These are phyloP conservation scores for Drosophila aldrichi DNA, from an alignment of 2,888 invertebrate genomes.

Conservation along the genomic window DNA sequence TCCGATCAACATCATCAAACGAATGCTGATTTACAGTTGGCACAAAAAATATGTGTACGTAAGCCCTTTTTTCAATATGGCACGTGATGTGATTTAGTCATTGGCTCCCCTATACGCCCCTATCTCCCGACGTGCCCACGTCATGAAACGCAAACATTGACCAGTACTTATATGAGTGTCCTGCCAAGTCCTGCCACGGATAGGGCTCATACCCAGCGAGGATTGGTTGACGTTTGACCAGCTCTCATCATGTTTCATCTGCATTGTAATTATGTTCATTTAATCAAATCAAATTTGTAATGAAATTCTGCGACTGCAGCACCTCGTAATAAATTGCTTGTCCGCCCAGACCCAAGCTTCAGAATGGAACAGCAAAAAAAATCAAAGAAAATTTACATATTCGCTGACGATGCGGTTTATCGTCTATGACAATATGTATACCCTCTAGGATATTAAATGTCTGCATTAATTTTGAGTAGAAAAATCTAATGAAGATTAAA, in stretches of 20 bases:
- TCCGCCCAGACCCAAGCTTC: conserved; percentile 18
- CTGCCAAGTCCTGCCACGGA: conserved; percentile 1
- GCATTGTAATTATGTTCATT: conserved; percentile 75
- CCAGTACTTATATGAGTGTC: conserved; percentile 15
- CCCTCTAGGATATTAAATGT: neutral
- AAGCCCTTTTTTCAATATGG: conserved; percentile 59
- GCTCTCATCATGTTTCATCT: conserved; percentile 62
- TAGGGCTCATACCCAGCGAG: neutral
- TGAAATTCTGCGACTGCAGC: conserved; percentile 61
- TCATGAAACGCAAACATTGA: conserved; percentile 38
- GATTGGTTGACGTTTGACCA: conserved; percentile 12
- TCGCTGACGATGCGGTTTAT: conserved; percentile 50
- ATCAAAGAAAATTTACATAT: conserved; percentile 65
- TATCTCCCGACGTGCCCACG: neutral
- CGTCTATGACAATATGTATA: conserved; percentile 10
- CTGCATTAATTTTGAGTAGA: neutral
- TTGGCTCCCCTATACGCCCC: conserved; percentile 5
- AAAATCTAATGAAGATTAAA: neutral
- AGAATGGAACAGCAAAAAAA: conserved; percentile 30
- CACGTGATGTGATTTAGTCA: conserved; percentile 70
- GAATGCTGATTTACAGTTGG: conserved; percentile 51
- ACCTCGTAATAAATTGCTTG: conserved; percentile 54
- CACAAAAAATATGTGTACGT: conserved; percentile 35
- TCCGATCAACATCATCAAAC: conserved; percentile 41
- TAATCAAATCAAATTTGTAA: conserved; percentile 71